Percentiles rank a stretch among this genome's conserved stretches.
phyloP scores from a whole-genome alignment of 92 coral and sea anemone species.

The Virgularia gustaviana region DNA sequence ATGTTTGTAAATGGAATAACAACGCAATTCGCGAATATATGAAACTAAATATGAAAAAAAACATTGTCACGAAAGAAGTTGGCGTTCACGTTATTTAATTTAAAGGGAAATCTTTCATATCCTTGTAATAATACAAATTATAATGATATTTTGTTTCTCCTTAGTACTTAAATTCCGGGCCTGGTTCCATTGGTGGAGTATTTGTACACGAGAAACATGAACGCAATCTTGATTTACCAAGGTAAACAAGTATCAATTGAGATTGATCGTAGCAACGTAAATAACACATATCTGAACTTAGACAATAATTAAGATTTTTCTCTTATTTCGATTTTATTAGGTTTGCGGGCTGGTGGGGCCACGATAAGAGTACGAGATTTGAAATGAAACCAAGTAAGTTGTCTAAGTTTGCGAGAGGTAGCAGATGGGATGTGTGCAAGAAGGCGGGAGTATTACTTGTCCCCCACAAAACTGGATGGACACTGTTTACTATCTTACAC shows the following conservation, averaged over 20 bases:
- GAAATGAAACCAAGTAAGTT: constrained; percentile 74
- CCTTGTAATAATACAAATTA: background rate
- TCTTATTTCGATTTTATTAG: constrained; percentile 25
- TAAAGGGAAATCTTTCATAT: background rate
- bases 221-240: constrained; percentile 75
- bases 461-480: too few relatives aligned
- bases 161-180: constrained; percentile 84
- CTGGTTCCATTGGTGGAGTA: constrained; percentile 84
- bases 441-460: too few relatives aligned
- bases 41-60: too few relatives aligned
- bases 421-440: too few relatives aligned
- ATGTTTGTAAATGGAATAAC: too few relatives aligned
- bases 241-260: constrained; percentile 34
- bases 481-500: too few relatives aligned
- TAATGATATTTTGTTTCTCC: too few relatives aligned
- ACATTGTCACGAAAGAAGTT: too few relatives aligned
- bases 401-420: too few relatives aligned
- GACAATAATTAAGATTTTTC: background rate
- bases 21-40: too few relatives aligned
- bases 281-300: background rate
- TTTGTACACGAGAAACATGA: constrained; percentile 95
- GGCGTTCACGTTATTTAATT: background rate
- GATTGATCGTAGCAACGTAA: background rate
- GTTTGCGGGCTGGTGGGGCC: constrained; percentile 99
- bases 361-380: constrained; percentile 70